These are phyloP conservation scores for Triplophysa siluroides DNA, from an alignment of 2,113 vertebrate genomes.

Conservation along the genomic window DNA sequence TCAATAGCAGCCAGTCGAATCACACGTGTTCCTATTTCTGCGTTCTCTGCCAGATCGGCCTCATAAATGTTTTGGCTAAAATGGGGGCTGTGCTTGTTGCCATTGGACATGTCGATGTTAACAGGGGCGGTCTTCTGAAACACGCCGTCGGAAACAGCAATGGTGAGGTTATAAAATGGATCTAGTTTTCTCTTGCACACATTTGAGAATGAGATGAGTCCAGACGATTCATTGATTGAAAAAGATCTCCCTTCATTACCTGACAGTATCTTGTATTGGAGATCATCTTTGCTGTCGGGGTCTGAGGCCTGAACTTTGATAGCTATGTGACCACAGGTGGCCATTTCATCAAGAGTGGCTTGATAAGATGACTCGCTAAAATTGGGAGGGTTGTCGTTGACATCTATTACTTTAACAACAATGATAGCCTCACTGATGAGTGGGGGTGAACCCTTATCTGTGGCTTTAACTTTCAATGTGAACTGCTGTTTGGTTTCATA, in stretches of 20 bases:
- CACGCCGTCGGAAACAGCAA: slow-evolving; percentile 93
- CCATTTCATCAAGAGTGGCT: slow-evolving; percentile 88
- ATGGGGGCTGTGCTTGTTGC: slow-evolving; percentile 87
- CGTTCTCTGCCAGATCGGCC: slow-evolving; percentile 92
- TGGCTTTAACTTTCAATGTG: slow-evolving; percentile 82
- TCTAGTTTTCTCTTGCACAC: slow-evolving; percentile 88
- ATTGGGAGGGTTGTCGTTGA: slow-evolving; percentile 93
- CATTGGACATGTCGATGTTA: slow-evolving; percentile 90
- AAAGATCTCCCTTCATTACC: slow-evolving; percentile 92
- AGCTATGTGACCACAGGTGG: slow-evolving; percentile 89
- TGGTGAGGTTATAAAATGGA: slow-evolving; percentile 84
- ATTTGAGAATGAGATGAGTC: slow-evolving; percentile 91
- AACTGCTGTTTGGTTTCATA: slow-evolving; percentile 83
- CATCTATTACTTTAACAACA: slow-evolving; percentile 82
- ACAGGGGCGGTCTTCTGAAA: slow-evolving; percentile 90
- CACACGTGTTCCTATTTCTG: slow-evolving; percentile 90
- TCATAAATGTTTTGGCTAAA: slow-evolving; percentile 90
- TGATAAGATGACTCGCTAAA: slow-evolving; percentile 85
- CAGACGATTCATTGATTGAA: slow-evolving; percentile 89
- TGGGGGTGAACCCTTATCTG: slow-evolving; percentile 80
- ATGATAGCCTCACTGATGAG: slow-evolving; percentile 83
- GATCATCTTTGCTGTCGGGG: slow-evolving; percentile 78
- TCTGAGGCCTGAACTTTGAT: slow-evolving; percentile 94
- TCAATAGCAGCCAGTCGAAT: slow-evolving; percentile 89
- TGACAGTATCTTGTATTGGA: slow-evolving; percentile 91